phyloP scores from a whole-genome alignment of 35 echinoderm and acorn worm genomes.

The Heliocidaris erythrogramma region DNA sequence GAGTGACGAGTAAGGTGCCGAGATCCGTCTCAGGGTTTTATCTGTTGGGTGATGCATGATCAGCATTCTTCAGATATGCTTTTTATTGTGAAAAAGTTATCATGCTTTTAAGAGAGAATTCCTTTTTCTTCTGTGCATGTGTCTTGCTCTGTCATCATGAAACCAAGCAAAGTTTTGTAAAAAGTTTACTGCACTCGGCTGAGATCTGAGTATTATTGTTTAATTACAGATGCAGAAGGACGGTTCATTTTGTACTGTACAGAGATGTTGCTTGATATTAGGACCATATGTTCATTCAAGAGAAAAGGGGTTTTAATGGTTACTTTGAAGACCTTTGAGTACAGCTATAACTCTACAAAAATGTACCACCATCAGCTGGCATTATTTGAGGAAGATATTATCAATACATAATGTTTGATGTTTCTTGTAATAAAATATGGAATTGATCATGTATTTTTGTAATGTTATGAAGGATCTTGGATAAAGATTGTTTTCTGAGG shows the following conservation, averaged over 20 bases:
- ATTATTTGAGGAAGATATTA: background rate
- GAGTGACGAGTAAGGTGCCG: background rate
- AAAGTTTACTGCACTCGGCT: too few species aligned
- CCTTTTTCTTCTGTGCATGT: too few species aligned
- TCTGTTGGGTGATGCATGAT: background rate
- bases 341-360: background rate
- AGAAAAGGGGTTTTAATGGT: too few species aligned
- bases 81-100: background rate
- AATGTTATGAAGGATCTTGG: background rate
- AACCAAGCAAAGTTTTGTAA: too few species aligned
- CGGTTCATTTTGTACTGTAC: too few species aligned
- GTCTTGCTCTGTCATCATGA: too few species aligned
- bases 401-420: background rate
- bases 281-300: too few species aligned
- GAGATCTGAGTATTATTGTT: too few species aligned
- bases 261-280: too few species aligned
- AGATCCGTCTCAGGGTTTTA: background rate
- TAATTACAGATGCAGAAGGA: too few species aligned
- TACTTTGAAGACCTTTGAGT: too few species aligned
- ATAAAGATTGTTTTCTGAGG: background rate
- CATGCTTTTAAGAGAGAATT: background rate
- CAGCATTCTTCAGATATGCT: background rate
- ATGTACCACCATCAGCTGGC: background rate
- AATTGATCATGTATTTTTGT: slow-evolving; percentile 4
- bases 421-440: background rate